A percentile compares a stretch with the other conserved stretches of the same genome.
Evolutionary conservation across 2,888 invertebrate species (phyloP).

Genomic region (Bombylius discolor): DNA sequence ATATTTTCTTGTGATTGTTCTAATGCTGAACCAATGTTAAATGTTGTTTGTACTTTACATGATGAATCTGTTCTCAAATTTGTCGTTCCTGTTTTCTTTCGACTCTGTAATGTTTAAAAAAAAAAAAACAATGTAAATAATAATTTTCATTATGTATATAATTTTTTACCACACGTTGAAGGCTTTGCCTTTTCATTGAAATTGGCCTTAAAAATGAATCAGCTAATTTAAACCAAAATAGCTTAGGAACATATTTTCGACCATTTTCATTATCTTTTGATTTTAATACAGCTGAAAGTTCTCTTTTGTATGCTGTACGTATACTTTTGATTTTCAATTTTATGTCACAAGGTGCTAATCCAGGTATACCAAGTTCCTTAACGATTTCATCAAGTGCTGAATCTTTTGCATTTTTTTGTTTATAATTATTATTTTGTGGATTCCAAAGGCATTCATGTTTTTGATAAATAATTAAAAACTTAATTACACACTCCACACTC

Average conservation of each 20-base stretch:
- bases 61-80: too few relatives aligned
- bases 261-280: conserved; percentile 14
- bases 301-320: conserved; percentile 32
- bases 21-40: too few relatives aligned
- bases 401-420: conserved; percentile 25
- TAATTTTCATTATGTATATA: too few relatives aligned
- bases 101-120: too few relatives aligned
- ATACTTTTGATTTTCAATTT: conserved; percentile 33
- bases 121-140: too few relatives aligned
- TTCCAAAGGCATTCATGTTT: conserved; percentile 29
- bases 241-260: conserved; percentile 22
- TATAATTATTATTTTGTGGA: conserved; percentile 24
- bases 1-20: too few relatives aligned
- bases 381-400: conserved; percentile 26
- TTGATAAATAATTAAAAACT: conserved; percentile 27
- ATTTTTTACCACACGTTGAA: too few relatives aligned
- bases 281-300: conserved; percentile 24
- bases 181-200: conserved; percentile 19
- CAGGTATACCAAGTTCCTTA: conserved; percentile 23
- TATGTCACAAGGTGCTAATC: conserved; percentile 25
- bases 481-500: conserved; percentile 23
- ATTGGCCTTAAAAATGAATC: conserved; percentile 25
- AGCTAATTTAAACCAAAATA: conserved; percentile 28
- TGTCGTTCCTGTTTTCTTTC: too few relatives aligned
- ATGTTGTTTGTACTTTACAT: too few relatives aligned